phyloP scores from a whole-genome alignment of 2,797 vertebrate species.

The Valencia hispanica region DNA sequence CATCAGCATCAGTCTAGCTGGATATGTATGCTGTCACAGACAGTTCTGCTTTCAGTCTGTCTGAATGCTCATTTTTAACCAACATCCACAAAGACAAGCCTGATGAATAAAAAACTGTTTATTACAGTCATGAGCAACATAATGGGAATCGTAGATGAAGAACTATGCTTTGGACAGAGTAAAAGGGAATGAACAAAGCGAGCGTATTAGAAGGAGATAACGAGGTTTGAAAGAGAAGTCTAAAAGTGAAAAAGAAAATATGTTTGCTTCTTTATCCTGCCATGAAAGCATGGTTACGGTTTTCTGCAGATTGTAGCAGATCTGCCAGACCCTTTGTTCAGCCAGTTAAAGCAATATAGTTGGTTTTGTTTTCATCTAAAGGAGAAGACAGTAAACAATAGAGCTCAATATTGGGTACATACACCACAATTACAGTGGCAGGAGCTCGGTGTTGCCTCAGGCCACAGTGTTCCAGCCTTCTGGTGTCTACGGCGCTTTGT shows the following conservation, averaged over 20 bases:
- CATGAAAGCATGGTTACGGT: slow-evolving; percentile 15
- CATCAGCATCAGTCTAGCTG: slow-evolving; percentile 9
- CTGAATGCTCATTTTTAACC: slow-evolving; percentile 63
- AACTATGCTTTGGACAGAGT: slow-evolving; percentile 3
- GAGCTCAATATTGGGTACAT: slow-evolving; percentile 58
- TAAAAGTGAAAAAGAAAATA: not conserved
- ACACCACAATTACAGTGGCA: slow-evolving; percentile 55
- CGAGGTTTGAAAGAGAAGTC: not conserved
- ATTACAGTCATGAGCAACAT: slow-evolving; percentile 55
- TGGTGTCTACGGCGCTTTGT: not conserved
- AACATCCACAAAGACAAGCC: slow-evolving; percentile 62
- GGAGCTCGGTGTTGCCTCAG: slow-evolving; percentile 34
- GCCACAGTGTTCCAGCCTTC: slow-evolving; percentile 27
- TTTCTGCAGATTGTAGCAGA: slow-evolving; percentile 3
- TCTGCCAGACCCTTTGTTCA: slow-evolving; percentile 20
- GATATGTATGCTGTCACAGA: slow-evolving; percentile 1
- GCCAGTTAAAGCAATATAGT: slow-evolving; percentile 16
- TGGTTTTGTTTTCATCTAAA: slow-evolving; percentile 42
- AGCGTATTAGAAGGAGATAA: not conserved
- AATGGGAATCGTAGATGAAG: not conserved
- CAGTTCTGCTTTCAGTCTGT: slow-evolving; percentile 34
- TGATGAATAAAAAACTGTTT: slow-evolving; percentile 70
- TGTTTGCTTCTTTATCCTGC: slow-evolving; percentile 12
- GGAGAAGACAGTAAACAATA: slow-evolving; percentile 53
- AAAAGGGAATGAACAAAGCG: not conserved